A percentile compares a stretch with the other conserved stretches of the same genome.
Evolutionary conservation across 2,888 invertebrate genomes (phyloP).

Genomic region (Bibio marci): DNA sequence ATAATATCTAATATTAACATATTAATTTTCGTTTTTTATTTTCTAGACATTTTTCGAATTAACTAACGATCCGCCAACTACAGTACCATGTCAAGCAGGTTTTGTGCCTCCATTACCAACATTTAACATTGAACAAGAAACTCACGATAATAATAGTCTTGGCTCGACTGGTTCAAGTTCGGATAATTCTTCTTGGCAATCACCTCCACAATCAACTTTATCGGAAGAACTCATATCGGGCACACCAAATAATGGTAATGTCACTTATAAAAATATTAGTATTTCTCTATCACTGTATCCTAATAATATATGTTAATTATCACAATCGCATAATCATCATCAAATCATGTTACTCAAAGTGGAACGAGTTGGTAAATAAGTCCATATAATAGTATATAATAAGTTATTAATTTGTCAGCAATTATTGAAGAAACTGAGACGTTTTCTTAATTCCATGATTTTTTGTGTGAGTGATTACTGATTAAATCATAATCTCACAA

Average conservation of each 20-base stretch:
- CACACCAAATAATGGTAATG: constrained; percentile 16
- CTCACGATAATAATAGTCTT: constrained; percentile 19
- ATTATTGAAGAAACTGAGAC: too few species aligned
- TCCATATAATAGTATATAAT: too few species aligned
- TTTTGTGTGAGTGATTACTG: too few species aligned
- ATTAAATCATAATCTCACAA: too few species aligned
- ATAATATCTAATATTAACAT: background rate
- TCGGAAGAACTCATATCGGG: constrained; percentile 2
- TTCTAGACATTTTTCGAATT: constrained; percentile 61
- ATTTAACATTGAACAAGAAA: constrained; percentile 13
- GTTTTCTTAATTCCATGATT: too few species aligned
- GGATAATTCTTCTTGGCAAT: constrained; percentile 25
- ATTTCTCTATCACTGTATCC: background rate
- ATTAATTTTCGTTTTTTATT: constrained; percentile 1
- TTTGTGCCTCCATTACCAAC: constrained; percentile 72
- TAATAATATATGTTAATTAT: too few species aligned
- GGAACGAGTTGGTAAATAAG: too few species aligned
- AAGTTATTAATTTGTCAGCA: too few species aligned
- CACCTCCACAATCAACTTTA: constrained; percentile 10
- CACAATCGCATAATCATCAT: too few species aligned
- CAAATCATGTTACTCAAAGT: too few species aligned
- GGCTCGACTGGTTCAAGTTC: constrained; percentile 26
- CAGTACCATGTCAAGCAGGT: constrained; percentile 71
- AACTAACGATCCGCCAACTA: constrained; percentile 55
- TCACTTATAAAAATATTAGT: background rate